Evolutionary conservation across 2,888 invertebrate genomes (phyloP).

Genomic region (Sceliomorpha sp.): DNA sequence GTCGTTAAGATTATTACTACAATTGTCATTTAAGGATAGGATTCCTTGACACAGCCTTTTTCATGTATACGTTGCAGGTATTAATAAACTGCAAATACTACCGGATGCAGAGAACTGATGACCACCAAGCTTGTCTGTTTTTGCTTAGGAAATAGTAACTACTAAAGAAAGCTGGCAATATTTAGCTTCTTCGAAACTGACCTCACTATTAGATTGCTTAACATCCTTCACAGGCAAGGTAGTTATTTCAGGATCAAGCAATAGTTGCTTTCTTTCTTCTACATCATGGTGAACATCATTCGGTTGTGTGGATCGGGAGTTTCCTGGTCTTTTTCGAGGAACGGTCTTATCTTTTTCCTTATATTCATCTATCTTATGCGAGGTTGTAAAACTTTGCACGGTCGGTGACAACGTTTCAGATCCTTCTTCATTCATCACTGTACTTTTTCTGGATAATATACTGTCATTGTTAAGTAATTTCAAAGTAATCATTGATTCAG

Average conservation of each 20-base stretch:
- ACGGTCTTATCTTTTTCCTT: constrained; percentile 30
- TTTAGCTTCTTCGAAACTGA: constrained; percentile 61
- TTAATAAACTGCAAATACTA: constrained; percentile 11
- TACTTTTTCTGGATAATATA: too few species aligned
- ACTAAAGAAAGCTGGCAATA: constrained; percentile 56
- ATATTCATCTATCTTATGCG: constrained; percentile 30
- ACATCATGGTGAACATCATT: not conserved
- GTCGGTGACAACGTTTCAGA: constrained; percentile 50
- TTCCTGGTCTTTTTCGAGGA: constrained; percentile 17
- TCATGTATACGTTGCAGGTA: too few species aligned
- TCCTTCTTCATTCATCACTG: too few species aligned
- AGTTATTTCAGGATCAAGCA: constrained; percentile 13
- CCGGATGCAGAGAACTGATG: not conserved
- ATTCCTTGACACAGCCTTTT: too few species aligned
- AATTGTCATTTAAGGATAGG: too few species aligned
- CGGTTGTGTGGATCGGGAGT: constrained; percentile 22
- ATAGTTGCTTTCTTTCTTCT: constrained; percentile 6
- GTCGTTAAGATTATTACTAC: constrained; percentile 35
- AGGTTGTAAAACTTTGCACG: constrained; percentile 58
- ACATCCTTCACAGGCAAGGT: constrained; percentile 49
- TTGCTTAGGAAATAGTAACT: constrained; percentile 44
- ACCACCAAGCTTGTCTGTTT: constrained; percentile 41
- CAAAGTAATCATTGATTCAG: too few species aligned
- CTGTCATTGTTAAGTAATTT: too few species aligned
- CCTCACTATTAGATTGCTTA: constrained; percentile 61